Conservation (phyloP, 2,888 invertebrate genomes). For the Andrena minutula region DNA sequence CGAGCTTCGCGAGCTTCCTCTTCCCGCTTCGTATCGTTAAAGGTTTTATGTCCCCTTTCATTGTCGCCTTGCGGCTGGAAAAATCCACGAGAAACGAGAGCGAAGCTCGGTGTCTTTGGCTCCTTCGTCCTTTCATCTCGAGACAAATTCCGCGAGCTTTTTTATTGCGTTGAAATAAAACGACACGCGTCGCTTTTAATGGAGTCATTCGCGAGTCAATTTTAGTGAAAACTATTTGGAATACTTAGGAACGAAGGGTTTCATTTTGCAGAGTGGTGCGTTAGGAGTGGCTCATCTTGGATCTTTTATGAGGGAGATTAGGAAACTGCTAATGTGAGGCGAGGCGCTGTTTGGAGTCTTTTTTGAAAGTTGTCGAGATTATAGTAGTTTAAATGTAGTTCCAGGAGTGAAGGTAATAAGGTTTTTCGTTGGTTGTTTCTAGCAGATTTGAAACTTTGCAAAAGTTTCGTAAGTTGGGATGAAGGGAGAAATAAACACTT, state of each 20-base stretch:
- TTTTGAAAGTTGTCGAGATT: no score
- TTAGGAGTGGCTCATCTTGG: neutral
- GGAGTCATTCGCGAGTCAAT: slow-evolving; percentile 2
- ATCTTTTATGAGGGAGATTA: neutral
- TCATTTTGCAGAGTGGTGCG: neutral
- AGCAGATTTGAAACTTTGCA: no score
- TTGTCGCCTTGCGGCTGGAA: slow-evolving; percentile 36
- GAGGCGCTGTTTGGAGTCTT: no score
- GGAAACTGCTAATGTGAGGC: no score
- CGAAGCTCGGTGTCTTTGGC: slow-evolving; percentile 14
- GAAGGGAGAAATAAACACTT: no score
- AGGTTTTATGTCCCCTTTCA: slow-evolving; percentile 57
- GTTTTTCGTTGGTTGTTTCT: no score
- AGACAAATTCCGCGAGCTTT: slow-evolving; percentile 30
- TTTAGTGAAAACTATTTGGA: neutral
- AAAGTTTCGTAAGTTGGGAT: no score
- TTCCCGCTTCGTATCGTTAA: slow-evolving; percentile 59
- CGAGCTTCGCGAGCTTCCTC: slow-evolving; percentile 43
- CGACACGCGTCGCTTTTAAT: neutral
- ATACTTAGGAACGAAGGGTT: neutral
- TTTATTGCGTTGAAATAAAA: slow-evolving; percentile 30
- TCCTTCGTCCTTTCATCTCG: slow-evolving; percentile 11
- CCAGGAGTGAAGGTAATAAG: no score
- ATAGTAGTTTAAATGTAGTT: no score
- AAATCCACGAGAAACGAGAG: slow-evolving; percentile 25